Base-by-base conservation (phyloP, 2,797 vertebrate genomes). In the Semaprochilodus insignis region DNA sequence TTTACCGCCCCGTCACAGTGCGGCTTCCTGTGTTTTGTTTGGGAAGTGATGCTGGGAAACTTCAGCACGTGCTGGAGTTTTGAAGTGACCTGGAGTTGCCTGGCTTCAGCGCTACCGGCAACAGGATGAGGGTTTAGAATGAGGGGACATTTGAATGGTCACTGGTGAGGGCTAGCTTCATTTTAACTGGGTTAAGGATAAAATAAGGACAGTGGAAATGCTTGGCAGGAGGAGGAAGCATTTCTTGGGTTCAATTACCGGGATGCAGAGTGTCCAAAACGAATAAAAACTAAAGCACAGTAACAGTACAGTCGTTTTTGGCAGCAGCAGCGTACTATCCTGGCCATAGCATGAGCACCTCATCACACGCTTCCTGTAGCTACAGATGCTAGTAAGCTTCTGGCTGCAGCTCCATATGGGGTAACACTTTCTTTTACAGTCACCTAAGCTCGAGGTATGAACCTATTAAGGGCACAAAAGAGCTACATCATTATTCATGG, bases 1-100 rank as follows among this genome's bases (percentile, higher is more conserved):
- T 81, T 59, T 72, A 77, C 71, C 51, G 31, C 54, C 74, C 52
- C 48, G 44, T 54, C 31, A 73, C 55, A 54, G 27, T 11, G 34
- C 4, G 51, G 79, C 79, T 69, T 80, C 80, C 73, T 80, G 80
- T 82, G 72, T 82, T 86, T 81, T 23, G 14, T 73, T 76, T 86
- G 60, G 59, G 40, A 80, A 55, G 31, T 72, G 60, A 59, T 54
- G 60, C 59, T 74, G 27, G 70, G 59, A 71, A 78, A 78, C 44
- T 31, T 60, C 19, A 5, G 55, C 80, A 51, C 7, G 31, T 70
- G 62, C 78, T 57, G 81, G 19, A 6, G 44, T 27, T n/a, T 1
- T 31, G 17, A 36, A 14, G 40, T 52, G 57, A 48, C 36, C 67
- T 4, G 23, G 54, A 27, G 23, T 31, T n/a, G 60, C 59, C 23